Percentiles rank a stretch among this genome's conserved stretches.
Evolutionary conservation across 2,113 vertebrate genomes (phyloP).

Genomic region (Callorhinus ursinus): DNA sequence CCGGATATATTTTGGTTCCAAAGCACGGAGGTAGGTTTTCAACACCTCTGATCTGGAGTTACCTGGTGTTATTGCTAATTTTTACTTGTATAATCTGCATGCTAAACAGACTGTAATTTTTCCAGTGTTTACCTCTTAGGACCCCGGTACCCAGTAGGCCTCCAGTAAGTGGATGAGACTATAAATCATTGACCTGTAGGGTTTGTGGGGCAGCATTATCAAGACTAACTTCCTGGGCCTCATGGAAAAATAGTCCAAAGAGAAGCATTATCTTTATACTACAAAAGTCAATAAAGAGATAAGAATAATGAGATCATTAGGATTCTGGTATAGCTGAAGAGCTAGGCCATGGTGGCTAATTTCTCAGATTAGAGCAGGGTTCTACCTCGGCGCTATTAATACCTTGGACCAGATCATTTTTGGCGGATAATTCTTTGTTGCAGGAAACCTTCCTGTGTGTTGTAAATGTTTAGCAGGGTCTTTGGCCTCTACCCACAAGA

Average conservation of each 20-base stretch:
- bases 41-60: background rate
- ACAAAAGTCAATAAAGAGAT: background rate
- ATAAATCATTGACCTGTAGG: background rate
- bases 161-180: background rate
- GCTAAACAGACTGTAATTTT: slow-evolving; percentile 18
- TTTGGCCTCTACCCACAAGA: background rate
- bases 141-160: background rate
- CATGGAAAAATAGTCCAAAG: background rate
- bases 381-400: background rate
- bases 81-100: background rate
- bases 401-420: background rate
- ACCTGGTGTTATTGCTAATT: background rate
- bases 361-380: background rate
- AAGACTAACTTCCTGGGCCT: background rate
- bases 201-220: background rate
- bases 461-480: background rate
- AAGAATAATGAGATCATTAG: background rate
- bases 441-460: background rate
- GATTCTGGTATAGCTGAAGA: background rate
- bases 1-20: background rate
- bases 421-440: background rate
- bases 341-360: background rate
- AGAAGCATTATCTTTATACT: background rate
- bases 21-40: background rate
- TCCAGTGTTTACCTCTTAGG: background rate